Base-by-base conservation (phyloP, 2,113 vertebrate genomes). In the Eretmochelys imbricata region DNA sequence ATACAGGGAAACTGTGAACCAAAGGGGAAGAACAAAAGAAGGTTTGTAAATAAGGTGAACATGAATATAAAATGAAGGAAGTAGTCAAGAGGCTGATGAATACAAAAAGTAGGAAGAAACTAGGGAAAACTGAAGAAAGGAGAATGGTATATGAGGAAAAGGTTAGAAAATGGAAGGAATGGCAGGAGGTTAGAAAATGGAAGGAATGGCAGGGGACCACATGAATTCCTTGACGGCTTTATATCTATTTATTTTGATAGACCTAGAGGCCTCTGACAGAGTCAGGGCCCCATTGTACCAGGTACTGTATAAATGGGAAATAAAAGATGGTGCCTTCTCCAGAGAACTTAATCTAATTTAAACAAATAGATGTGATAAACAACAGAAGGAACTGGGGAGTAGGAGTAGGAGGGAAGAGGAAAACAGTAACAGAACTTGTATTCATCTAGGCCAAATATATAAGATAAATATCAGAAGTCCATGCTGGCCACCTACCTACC, bases 241-340 rank as follows among this genome's bases (percentile, higher is more conserved):
- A 62, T 0, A 17, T 65, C n/a, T 87, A 25, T 35, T 62, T 0
- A 0, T 1, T 50, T 5, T 8, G 38, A 5, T 76, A 72, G 1
- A 1, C 53, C 5, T 0, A n/a, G 16, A 17, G 6, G 31, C 62
- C 16, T 35, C 62, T 8, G 35, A 69, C 13, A 62, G 59, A 94
- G 20, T 1, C 29, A 65, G 9, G 42, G 51, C 5, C 16, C 62
- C 31, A 9, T 69, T 69, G 31, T 69, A 31, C 3, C 62, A 80
- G 38, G 29, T 0, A 50, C 42, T 85, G 75, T 57, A n/a, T 78
- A 69, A 93, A 76, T 8, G 82, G 42, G 82, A 92, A 89, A 13
- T 2, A 80, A 31, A 85, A 85, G 2, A 42, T 11, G 6, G 1
- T 51, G 87, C 25, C 0, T 38, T 80, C 2, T 87, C 75, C 6